Base-by-base conservation (phyloP, 2,797 vertebrate genomes). In the Pseudomugil gertrudae region DNA sequence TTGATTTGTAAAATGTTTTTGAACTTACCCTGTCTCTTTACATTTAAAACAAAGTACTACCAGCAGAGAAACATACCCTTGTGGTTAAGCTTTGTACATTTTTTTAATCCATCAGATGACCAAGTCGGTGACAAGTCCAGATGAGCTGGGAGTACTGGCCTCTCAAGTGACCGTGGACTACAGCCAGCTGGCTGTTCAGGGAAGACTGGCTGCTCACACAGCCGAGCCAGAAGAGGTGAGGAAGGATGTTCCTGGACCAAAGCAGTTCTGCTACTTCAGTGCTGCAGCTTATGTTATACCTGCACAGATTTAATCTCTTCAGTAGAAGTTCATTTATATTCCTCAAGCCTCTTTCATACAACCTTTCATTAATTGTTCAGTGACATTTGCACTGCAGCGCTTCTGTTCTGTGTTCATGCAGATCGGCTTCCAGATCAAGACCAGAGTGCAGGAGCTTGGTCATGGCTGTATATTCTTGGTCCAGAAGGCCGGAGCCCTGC, bases 91-190 rank as follows among this genome's bases (percentile, higher is more conserved):
- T 47, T 63, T 71, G 52, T 71, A 56, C 57, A 50, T 83, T 74
- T 71, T 11, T 47, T 47, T n/a, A n/a, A 30, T 74, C 63, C 23
- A 82, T 61, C 92, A 99, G 98, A 98, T 99, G 96, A 97, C 98
- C 61, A 99, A 98, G 93, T 98, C 98, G 5, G 96, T 98, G 92
- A 98, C 97, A 52, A 96, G 96, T 93, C 97, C 96, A 0, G 97
- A 99, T 56, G 98, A 99, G 82, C 84, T 99, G 90, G 98, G 98
- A 66, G 95, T 94, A 63, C 94, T 99, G 82, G 98, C 98, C 56
- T 99, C 97, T 80, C 97, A 98, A 90, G 97, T 99, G 94, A 98
- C 96, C 8, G 95, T 86, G 84, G 97, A 99, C 93, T 99, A 98
- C 90, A 93, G 96, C 90, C 96, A 98, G 88, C 92, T 99, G 91